These are phyloP conservation scores for Sinodicranocentrus sp. DNA, from an alignment of 2,888 invertebrate genomes.

Conservation along the genomic window DNA sequence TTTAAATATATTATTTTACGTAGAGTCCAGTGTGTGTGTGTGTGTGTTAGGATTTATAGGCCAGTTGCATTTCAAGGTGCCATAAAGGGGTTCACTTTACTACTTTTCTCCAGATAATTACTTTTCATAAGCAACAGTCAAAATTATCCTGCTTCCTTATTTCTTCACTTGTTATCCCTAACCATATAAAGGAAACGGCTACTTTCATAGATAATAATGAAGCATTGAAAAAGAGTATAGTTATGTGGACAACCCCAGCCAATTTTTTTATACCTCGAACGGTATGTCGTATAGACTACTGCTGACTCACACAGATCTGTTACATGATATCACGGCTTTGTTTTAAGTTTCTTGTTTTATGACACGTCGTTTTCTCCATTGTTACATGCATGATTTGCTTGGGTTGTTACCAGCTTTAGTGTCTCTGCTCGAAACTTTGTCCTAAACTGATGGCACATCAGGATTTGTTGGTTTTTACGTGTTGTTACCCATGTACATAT, in stretches of 20 bases:
- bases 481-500: too few species aligned
- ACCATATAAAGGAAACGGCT: too few species aligned
- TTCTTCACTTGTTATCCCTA: not conserved
- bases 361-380: slow-evolving; percentile 67
- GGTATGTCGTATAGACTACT: not conserved
- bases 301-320: slow-evolving; percentile 68
- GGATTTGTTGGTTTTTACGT: too few species aligned
- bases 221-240: too few species aligned
- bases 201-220: too few species aligned
- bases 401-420: slow-evolving; percentile 15
- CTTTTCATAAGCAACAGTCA: slow-evolving; percentile 68
- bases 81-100: slow-evolving; percentile 76
- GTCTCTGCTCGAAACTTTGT: too few species aligned
- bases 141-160: slow-evolving; percentile 57
- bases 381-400: slow-evolving; percentile 53
- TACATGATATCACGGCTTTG: slow-evolving; percentile 73
- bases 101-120: slow-evolving; percentile 74
- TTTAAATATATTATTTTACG: too few species aligned
- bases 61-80: slow-evolving; percentile 70
- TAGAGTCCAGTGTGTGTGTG: not conserved
- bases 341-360: slow-evolving; percentile 76
- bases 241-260: too few species aligned
- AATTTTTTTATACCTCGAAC: too few species aligned
- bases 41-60: slow-evolving; percentile 24
- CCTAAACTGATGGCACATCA: too few species aligned